A percentile compares a stretch with the other conserved stretches of the same genome.
These are phyloP conservation scores for Epizoanthus illoricatus DNA, from an alignment of 92 coral and sea anemone genomes.

Conservation along the genomic window DNA sequence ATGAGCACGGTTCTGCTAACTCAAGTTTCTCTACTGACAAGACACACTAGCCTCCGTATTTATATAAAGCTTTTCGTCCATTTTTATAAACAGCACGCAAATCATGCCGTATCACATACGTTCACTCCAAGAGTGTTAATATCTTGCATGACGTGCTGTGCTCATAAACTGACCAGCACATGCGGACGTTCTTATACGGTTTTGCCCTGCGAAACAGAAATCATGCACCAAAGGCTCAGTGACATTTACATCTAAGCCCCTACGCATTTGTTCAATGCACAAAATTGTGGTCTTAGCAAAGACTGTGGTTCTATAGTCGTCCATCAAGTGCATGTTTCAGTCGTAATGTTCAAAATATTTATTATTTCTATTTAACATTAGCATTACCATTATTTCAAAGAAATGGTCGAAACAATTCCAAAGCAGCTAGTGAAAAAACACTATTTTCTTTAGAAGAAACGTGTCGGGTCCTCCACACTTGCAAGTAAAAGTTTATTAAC, in stretches of 20 bases:
- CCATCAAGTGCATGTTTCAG: slow-evolving; percentile 1
- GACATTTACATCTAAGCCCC: neutral
- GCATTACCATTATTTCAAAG: slow-evolving; percentile 4
- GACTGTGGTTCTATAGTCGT: neutral
- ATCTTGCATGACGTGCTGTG: too few species aligned
- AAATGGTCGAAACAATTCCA: neutral
- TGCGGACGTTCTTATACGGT: too few species aligned
- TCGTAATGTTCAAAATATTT: slow-evolving; percentile 12
- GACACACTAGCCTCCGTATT: too few species aligned
- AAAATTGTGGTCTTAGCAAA: neutral
- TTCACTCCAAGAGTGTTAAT: too few species aligned
- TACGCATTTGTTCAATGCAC: neutral
- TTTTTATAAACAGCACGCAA: too few species aligned
- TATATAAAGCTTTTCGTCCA: too few species aligned
- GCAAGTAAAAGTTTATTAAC: slow-evolving; percentile 5
- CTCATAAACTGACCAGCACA: too few species aligned
- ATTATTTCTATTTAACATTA: slow-evolving; percentile 21
- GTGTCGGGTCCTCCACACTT: neutral
- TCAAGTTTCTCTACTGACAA: too few species aligned
- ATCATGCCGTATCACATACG: too few species aligned
- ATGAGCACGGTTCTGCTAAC: too few species aligned
- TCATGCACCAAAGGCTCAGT: too few species aligned
- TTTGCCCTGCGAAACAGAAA: too few species aligned
- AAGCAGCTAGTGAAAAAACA: neutral
- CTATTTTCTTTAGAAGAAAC: neutral